Evolutionary conservation across 2,797 vertebrate species (phyloP), one percentile per base, ranked within the genome.

Genomic region (Cichlasoma orientale): DNA sequence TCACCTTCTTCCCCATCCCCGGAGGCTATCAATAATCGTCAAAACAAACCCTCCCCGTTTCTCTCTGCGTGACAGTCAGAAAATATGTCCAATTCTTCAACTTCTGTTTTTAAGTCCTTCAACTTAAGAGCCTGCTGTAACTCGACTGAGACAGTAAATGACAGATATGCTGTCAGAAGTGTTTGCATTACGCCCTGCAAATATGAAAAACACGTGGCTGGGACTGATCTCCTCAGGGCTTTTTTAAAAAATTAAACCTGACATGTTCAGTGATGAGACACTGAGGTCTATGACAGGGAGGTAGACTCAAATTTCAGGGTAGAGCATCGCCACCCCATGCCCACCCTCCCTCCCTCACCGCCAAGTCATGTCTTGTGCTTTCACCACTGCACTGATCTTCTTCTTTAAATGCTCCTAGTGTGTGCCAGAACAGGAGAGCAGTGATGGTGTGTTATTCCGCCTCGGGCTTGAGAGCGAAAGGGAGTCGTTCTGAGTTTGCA

Each of bases 11-110:
- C 10, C 29, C 33, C 72, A 23, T 38, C 72, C 31, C 80, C 13
- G 44, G 19, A 16, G 11, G 63, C 81, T 23, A 68, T 86, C 84
- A 87, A 82, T 89, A 85, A 90, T 89, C 9, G 75, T 90, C 80
- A 82, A 82, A 91, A 81, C 86, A 82, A 88, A 88, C 82, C 82
- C 75, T 29, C 47, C 59, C 7, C 58, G 25, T 78, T 56, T 77
- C 69, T 56, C 21, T 36, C 53, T 23, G 56, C 8, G 8, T 80
- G 78, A 84, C 83, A 72, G 80, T 19, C 1, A 10, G 82, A 68
- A 78, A 80, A 82, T 57, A 74, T 5, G 54, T 36, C 55, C 52
- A 87, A 84, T 85, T 86, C 82, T 69, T 82, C 7, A 1, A 54
- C 33, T 25, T 84, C 55, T 71, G 33, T 52, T 72, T 71, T 79